These are phyloP conservation scores for Lutraria lutraria DNA, from an alignment of 2,888 invertebrate genomes.

Conservation along the genomic window DNA sequence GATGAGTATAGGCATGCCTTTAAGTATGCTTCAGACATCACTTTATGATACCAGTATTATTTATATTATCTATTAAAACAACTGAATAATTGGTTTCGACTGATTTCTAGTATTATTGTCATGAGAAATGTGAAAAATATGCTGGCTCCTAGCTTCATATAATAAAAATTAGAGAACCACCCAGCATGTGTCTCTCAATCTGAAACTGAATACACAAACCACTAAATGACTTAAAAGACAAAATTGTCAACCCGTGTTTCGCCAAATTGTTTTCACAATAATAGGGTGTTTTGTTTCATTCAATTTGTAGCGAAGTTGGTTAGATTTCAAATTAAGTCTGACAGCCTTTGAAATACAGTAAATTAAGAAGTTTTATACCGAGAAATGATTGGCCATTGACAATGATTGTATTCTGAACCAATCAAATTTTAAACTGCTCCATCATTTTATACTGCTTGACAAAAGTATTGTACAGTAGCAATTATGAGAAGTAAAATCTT, in stretches of 20 bases:
- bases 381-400: constrained; percentile 29
- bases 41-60: constrained; percentile 33
- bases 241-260: constrained; percentile 64
- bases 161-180: constrained; percentile 61
- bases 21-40: not conserved
- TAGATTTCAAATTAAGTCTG: constrained; percentile 64
- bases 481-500: no score
- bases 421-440: constrained; percentile 62
- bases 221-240: constrained; percentile 66
- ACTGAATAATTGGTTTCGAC: constrained; percentile 47
- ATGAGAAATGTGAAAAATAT: constrained; percentile 58
- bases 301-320: constrained; percentile 64
- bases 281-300: constrained; percentile 62
- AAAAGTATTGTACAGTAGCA: constrained; percentile 8
- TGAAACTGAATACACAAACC: constrained; percentile 52
- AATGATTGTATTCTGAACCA: constrained; percentile 43
- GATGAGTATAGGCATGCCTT: not conserved
- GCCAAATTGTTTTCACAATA: constrained; percentile 65
- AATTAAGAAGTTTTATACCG: constrained; percentile 57
- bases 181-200: constrained; percentile 44
- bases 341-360: constrained; percentile 68
- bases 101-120: constrained; percentile 45
- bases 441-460: constrained; percentile 36
- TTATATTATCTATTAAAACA: constrained; percentile 44
- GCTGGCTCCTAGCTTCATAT: constrained; percentile 41